Evolutionary conservation across 2,888 invertebrate species (phyloP).

Genomic region (Tetragonula carbonaria): DNA sequence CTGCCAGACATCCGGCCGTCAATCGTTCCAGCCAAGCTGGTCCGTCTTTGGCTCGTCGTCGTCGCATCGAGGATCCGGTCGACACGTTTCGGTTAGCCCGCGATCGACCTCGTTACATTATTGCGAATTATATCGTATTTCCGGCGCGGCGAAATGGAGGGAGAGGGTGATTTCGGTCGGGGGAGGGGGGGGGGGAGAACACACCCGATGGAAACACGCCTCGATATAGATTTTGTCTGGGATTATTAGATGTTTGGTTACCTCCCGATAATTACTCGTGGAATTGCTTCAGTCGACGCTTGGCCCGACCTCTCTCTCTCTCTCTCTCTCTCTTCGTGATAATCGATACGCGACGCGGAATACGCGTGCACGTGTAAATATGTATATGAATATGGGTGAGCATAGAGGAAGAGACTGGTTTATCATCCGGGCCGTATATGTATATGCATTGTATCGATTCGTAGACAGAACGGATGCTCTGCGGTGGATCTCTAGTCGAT

Average conservation of each 20-base stretch:
- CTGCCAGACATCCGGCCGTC: slow-evolving; percentile 68
- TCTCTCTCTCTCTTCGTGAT: slow-evolving; percentile 11
- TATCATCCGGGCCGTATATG: slow-evolving; percentile 22
- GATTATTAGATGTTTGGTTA: slow-evolving; percentile 77
- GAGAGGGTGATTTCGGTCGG: slow-evolving; percentile 8
- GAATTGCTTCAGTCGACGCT: slow-evolving; percentile 63
- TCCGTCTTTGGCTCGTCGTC: slow-evolving; percentile 19
- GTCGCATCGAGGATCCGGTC: slow-evolving; percentile 8
- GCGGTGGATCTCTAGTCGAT: slow-evolving; percentile 57
- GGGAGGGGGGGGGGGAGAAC: background rate
- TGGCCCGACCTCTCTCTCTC: slow-evolving; percentile 7
- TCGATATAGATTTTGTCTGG: slow-evolving; percentile 73
- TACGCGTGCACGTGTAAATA: slow-evolving; percentile 34
- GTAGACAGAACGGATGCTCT: slow-evolving; percentile 31
- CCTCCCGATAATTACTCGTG: slow-evolving; percentile 75
- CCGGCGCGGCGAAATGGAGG: background rate
- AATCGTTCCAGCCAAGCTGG: slow-evolving; percentile 54
- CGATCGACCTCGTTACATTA: slow-evolving; percentile 50
- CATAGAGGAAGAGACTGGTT: background rate
- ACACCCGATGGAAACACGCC: slow-evolving; percentile 30
- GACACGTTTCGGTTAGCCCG: slow-evolving; percentile 26
- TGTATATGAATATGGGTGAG: slow-evolving; percentile 34
- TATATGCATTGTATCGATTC: slow-evolving; percentile 43
- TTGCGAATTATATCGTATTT: slow-evolving; percentile 64
- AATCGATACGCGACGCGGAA: slow-evolving; percentile 50